Evolutionary conservation across 92 coral and sea anemone genomes (phyloP).

Genomic region (Epizoanthus stellaris): DNA sequence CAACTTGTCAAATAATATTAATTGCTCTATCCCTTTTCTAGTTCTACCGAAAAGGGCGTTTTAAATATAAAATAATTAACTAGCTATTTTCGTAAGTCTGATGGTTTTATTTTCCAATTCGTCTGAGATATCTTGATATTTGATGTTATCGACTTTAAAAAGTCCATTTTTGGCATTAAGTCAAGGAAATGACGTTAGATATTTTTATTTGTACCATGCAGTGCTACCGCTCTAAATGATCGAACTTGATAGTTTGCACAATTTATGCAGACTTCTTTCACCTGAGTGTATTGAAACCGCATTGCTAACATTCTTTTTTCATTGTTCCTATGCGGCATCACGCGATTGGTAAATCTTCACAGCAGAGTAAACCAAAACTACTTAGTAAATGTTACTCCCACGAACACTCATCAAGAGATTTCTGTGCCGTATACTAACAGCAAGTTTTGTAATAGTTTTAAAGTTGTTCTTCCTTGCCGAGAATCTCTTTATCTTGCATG

Average conservation of each 20-base stretch:
- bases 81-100: constrained; percentile 22
- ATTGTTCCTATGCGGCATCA: constrained; percentile 7
- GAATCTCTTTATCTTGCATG: no score
- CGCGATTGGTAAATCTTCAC: not conserved
- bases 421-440: not conserved
- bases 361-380: not conserved
- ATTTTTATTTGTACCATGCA: not conserved
- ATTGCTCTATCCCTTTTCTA: constrained; percentile 1
- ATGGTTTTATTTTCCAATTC: not conserved
- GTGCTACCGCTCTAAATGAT: not conserved
- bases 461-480: not conserved
- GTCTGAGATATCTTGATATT: no score
- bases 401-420: not conserved
- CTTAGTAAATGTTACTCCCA: not conserved
- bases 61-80: constrained; percentile 32
- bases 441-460: not conserved
- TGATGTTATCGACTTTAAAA: not conserved
- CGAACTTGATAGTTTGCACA: not conserved
- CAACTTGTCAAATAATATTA: constrained; percentile 40
- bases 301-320: constrained; percentile 15
- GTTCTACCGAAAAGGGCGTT: constrained; percentile 1
- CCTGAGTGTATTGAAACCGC: constrained; percentile 6
- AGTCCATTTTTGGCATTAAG: not conserved
- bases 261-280: constrained; percentile 7
- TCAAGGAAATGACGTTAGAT: not conserved